These are phyloP conservation scores for Cryptotis parvus DNA, from an alignment of 2,113 vertebrate genomes.

Conservation along the genomic window DNA sequence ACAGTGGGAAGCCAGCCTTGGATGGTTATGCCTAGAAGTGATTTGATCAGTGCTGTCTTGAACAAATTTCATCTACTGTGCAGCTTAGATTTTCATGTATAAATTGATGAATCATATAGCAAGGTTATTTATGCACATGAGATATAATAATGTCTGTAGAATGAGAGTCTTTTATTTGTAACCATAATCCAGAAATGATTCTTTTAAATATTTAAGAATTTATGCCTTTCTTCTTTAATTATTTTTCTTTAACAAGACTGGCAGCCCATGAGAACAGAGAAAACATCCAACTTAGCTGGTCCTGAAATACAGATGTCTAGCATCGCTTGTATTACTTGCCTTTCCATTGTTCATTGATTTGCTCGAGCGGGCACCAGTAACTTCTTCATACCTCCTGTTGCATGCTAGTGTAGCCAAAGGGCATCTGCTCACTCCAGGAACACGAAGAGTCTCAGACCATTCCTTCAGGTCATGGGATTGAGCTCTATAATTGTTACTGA, in stretches of 20 bases:
- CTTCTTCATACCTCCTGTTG: too few relatives aligned
- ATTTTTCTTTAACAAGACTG: neutral
- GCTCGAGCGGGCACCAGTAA: too few relatives aligned
- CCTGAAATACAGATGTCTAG: neutral
- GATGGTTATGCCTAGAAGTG: fast-evolving
- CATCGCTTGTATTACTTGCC: too few relatives aligned
- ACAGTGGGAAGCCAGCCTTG: neutral
- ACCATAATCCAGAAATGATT: neutral
- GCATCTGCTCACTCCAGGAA: too few relatives aligned
- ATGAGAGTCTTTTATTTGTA: neutral
- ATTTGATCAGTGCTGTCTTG: neutral
- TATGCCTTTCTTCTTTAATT: neutral
- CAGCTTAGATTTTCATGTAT: neutral
- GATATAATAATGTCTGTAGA: neutral
- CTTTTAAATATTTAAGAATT: neutral
- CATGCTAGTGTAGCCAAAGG: too few relatives aligned
- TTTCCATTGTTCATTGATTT: too few relatives aligned
- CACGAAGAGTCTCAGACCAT: too few relatives aligned
- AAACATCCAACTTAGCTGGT: too few relatives aligned
- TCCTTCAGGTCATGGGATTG: too few relatives aligned
- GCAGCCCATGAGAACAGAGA: neutral
- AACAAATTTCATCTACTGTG: neutral
- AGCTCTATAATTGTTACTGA: too few relatives aligned
- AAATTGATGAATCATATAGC: too few relatives aligned
- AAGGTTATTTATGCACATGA: neutral